Base-by-base conservation (phyloP, 2,113 vertebrate genomes). In the Cacatua alba region DNA sequence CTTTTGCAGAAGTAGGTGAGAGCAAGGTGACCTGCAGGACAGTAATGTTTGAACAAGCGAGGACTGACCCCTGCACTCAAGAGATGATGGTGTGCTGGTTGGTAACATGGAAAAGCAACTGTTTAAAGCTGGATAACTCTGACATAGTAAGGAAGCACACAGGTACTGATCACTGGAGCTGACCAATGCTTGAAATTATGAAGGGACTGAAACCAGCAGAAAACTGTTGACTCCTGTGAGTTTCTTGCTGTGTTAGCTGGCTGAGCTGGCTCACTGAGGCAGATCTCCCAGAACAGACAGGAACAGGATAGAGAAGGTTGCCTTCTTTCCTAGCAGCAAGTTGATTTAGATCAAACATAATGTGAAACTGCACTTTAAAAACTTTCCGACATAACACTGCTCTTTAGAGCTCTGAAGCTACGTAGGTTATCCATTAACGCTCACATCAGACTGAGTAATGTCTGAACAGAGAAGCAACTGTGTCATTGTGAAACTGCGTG, bases 81-180 rank as follows among this genome's bases (percentile, higher is more conserved):
- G 31, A 78, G 35, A 49, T n/a, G 63, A 39, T 39, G 23, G 65
- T 9, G 65, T 3, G 9, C 63, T 52, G 43, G 46, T 17, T 83
- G 48, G 29, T 13, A 68, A 60, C 0, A 3, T 19, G 19, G 63
- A 39, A 85, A 83, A 68, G 9, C 28, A 69, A 6, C 46, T 0
- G 1, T 67, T 41, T 15, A 10, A 65, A 79, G 49, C 46, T 43
- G 62, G 21, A 0, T 46, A 44, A 16, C 37, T 77, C 59, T 13
- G 43, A n/a, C 25, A 19, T 7, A 13, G 26, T 9, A 23, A 74
- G 48, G 21, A 57, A 59, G 49, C 18, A 23, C 44, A 33, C 3
- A 52, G 15, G 21, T 59, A n/a, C 7, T 0, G 1, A 70, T 84
- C 51, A 52, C 13, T 0, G 0, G 35, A 68, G 52, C 49, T 76